phyloP scores from a whole-genome alignment of 2,113 vertebrate species.

The Python bivittatus region DNA sequence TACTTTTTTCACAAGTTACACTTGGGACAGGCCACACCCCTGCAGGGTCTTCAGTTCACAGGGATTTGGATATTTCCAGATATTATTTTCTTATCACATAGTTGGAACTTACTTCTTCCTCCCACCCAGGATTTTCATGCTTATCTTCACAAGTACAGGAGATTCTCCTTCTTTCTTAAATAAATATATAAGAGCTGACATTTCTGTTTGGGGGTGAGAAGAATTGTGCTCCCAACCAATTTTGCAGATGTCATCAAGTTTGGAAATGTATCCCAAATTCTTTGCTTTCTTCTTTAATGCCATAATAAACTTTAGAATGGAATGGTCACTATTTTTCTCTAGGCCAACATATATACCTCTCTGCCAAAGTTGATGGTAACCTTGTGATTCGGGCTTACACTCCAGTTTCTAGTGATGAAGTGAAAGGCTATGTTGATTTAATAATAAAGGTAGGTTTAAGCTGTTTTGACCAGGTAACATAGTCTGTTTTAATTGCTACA shows the following conservation, averaged over 20 bases:
- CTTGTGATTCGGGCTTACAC: constrained; percentile 90
- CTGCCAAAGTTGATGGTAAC: constrained; percentile 81
- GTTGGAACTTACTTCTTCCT: background rate
- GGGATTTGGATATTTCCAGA: background rate
- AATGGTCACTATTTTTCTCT: constrained; percentile 27
- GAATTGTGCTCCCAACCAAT: background rate
- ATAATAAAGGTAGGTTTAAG: constrained; percentile 83
- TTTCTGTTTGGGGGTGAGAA: background rate
- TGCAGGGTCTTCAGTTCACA: background rate
- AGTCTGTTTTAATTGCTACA: constrained; percentile 5
- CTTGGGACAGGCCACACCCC: background rate
- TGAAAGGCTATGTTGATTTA: constrained; percentile 87
- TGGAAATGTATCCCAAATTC: background rate
- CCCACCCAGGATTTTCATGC: background rate
- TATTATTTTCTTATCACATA: background rate
- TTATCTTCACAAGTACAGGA: background rate
- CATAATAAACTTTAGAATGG: background rate
- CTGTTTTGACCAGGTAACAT: background rate
- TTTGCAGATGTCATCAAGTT: background rate
- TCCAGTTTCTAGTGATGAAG: constrained; percentile 88
- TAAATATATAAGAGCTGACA: background rate
- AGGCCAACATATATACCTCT: constrained; percentile 93
- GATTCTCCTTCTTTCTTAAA: background rate
- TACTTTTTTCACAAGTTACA: background rate
- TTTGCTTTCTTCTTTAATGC: background rate